These are phyloP conservation scores for Ceratina calcarata DNA, from an alignment of 1,140 invertebrate species.

Conservation along the genomic window DNA sequence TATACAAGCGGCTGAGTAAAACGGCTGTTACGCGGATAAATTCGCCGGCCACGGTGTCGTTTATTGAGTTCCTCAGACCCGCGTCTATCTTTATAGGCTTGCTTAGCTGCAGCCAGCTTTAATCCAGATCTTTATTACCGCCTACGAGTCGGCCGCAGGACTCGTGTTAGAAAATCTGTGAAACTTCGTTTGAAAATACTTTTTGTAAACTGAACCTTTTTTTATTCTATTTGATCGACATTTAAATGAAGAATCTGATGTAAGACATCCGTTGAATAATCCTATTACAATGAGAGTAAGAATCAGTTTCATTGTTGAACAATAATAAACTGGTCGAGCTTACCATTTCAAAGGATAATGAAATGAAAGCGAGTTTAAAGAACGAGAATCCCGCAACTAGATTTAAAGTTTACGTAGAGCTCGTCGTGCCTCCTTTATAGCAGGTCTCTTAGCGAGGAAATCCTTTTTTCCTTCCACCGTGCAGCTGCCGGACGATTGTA, in stretches of 20 bases:
- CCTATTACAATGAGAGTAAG: neutral
- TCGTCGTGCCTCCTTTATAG: neutral
- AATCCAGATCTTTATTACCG: conserved; percentile 68
- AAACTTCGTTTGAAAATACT: neutral
- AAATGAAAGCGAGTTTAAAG: conserved; percentile 2
- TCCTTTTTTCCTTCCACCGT: conserved; percentile 1
- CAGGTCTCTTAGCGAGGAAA: conserved; percentile 4
- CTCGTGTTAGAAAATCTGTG: conserved; percentile 16
- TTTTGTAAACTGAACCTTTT: neutral
- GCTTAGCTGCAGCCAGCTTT: conserved; percentile 39
- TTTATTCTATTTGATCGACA: neutral
- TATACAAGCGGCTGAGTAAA: conserved; percentile 53
- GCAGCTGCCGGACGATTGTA: conserved; percentile 20
- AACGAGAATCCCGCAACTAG: neutral
- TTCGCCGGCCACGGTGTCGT: conserved; percentile 37
- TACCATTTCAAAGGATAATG: conserved; percentile 15
- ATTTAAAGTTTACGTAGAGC: conserved; percentile 2
- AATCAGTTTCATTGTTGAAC: neutral
- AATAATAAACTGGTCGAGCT: neutral
- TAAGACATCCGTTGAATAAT: neutral
- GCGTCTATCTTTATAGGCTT: conserved; percentile 47
- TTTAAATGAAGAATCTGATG: too few species aligned
- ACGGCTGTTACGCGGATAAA: conserved; percentile 64
- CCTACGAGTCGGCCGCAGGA: conserved; percentile 12
- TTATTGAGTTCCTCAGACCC: conserved; percentile 50